These are phyloP conservation scores for Pyrochroa serraticornis DNA, from an alignment of 2,888 invertebrate genomes.

Conservation along the genomic window DNA sequence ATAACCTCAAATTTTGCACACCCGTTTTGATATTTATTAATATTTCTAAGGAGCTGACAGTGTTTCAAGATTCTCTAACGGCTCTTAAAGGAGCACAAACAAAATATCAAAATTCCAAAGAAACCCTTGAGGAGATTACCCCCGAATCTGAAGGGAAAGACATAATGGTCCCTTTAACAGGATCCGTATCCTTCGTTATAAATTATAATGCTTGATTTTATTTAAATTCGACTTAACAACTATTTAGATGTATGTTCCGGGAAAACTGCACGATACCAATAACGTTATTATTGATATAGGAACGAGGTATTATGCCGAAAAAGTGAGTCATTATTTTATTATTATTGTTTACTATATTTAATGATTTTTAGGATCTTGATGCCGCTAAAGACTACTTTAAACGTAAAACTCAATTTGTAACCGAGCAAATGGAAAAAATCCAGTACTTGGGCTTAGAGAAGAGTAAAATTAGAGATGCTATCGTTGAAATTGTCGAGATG, in stretches of 20 bases:
- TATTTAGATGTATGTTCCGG: constrained; percentile 90
- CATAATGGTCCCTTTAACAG: constrained; percentile 91
- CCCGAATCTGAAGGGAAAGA: constrained; percentile 79
- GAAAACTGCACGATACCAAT: constrained; percentile 81
- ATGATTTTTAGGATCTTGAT: constrained; percentile 62
- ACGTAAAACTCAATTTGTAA: constrained; percentile 87
- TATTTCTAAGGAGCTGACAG: constrained; percentile 74
- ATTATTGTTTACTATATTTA: no score
- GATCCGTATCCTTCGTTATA: constrained; percentile 70
- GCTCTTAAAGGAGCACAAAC: constrained; percentile 88
- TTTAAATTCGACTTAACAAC: constrained; percentile 31
- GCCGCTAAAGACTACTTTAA: constrained; percentile 92
- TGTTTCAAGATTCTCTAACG: constrained; percentile 89
- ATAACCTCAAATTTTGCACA: constrained; percentile 28
- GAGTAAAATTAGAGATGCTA: constrained; percentile 77
- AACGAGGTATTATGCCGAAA: constrained; percentile 95
- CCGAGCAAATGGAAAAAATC: constrained; percentile 93
- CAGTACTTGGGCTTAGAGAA: constrained; percentile 84
- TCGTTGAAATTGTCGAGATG: constrained; percentile 77
- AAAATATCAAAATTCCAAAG: constrained; percentile 88
- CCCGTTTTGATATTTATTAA: constrained; percentile 28
- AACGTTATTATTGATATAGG: constrained; percentile 95
- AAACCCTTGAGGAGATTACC: constrained; percentile 80
- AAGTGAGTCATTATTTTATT: constrained; percentile 62
- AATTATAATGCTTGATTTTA: constrained; percentile 7